Conservation (phyloP, 2,888 invertebrate species). For the Meiosimyza platycephala region DNA sequence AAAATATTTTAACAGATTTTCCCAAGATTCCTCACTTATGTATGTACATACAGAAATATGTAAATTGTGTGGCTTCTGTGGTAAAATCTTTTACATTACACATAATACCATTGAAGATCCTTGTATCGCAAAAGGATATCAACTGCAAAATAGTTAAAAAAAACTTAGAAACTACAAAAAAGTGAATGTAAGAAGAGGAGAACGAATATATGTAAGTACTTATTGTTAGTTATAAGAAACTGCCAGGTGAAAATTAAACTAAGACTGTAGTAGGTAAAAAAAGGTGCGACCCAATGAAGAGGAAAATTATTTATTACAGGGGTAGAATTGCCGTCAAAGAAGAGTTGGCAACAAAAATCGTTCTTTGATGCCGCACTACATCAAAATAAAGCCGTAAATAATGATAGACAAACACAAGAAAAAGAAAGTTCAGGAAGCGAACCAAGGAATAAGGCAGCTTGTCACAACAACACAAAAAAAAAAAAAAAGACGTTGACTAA, state of each 20-base stretch:
- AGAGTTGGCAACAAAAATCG: no score
- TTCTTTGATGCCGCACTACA: no score
- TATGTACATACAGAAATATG: background rate
- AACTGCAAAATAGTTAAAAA: conserved; percentile 6
- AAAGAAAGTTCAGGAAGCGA: background rate
- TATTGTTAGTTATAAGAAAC: background rate
- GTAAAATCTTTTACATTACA: conserved; percentile 7
- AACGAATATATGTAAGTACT: background rate
- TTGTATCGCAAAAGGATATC: background rate
- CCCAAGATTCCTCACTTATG: no score
- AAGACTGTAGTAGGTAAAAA: background rate
- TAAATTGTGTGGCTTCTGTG: conserved; percentile 37
- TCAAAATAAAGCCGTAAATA: conserved; percentile 21
- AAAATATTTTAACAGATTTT: no score
- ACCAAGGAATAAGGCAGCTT: conserved; percentile 19
- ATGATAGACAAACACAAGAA: conserved; percentile 10
- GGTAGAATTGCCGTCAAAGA: conserved; percentile 1
- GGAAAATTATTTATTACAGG: no score
- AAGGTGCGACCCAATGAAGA: no score
- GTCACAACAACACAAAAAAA: conserved; percentile 32
- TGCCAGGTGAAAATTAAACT: conserved; percentile 36
- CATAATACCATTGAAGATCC: background rate
- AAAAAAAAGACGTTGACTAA: background rate
- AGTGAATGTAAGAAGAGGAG: background rate
- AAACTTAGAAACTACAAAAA: conserved; percentile 30